Evolutionary conservation across 2,797 vertebrate genomes (phyloP), one percentile per base, ranked within the genome.

Genomic region (Champsocephalus esox): DNA sequence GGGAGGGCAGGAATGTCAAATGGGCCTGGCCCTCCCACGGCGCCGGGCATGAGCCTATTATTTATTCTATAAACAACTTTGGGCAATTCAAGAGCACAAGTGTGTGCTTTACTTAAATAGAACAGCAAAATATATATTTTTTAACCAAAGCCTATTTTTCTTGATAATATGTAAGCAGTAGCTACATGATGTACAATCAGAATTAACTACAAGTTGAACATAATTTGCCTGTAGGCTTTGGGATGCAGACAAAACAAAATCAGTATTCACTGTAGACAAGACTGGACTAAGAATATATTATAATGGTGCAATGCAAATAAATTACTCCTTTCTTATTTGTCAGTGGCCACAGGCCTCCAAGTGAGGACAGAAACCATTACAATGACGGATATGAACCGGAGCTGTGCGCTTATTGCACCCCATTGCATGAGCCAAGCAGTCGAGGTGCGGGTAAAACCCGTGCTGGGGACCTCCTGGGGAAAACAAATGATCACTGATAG

Each of bases 331-430:
- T 66, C 50, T 60, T 61, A 52, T 84, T 87, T 76, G 78, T 80
- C 50, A 60, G 66, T 51, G 75, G 85, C 86, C 89, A 68, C 59
- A 28, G 75, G 86, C 83, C 72, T 79, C 83, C 62, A 11, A 46
- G 70, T 46, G 73, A 77, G 83, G 79, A 86, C 80, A 85, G 71
- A 16, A 71, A 66, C 76, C 86, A 91, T 90, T 92, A 91, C 79
- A 72, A 69, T 90, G 92, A 92, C 80, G 2, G 79, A 89, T 89
- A 79, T 77, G 65, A 83, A 77, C 69, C 52, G 19, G 61, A 73
- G 75, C 21, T 2, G 63, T 50, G 1, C 21, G 17, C 81, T 82
- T 83, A 67, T 83, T 46, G 58, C 38, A 34, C 59, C 87, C 84
- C 3, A 38, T 65, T 82, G 85, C 75, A 79, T 70, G 88, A 88